phyloP scores from a whole-genome alignment of 2,797 vertebrate genomes.

The Notoglanidium macrostoma region DNA sequence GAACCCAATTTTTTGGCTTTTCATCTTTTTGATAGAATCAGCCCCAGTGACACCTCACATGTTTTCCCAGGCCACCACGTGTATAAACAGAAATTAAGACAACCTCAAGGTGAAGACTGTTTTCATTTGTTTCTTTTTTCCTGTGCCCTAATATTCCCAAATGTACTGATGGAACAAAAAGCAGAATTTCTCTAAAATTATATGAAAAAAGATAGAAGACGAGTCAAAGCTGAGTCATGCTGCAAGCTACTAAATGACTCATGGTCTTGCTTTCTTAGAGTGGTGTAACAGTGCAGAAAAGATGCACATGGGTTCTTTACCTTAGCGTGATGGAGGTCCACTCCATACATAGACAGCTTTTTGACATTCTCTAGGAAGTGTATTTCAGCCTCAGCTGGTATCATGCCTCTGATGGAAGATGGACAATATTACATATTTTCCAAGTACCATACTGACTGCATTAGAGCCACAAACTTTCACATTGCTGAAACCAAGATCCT shows the following conservation, averaged over 20 bases:
- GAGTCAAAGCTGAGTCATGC: not conserved
- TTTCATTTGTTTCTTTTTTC: not conserved
- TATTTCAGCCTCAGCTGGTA: slow-evolving; percentile 93
- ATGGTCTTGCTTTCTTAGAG: not conserved
- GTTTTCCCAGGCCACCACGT: slow-evolving; percentile 1
- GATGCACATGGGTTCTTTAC: slow-evolving; percentile 65
- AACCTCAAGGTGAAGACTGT: not conserved
- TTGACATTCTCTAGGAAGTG: slow-evolving; percentile 96
- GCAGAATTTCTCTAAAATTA: not conserved
- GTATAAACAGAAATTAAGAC: not conserved
- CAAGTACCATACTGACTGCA: not conserved
- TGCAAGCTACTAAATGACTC: slow-evolving; percentile 1
- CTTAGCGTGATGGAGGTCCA: slow-evolving; percentile 96
- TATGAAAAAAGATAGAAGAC: not conserved
- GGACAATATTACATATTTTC: not conserved
- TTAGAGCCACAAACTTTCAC: not conserved
- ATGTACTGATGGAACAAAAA: not conserved
- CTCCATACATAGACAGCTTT: slow-evolving; percentile 97
- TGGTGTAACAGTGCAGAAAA: not conserved
- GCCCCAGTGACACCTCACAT: not conserved
- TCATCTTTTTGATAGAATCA: not conserved
- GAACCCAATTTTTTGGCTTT: not conserved
- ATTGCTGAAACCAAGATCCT: not conserved
- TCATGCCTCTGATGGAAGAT: slow-evolving; percentile 84
- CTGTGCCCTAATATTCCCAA: not conserved